A percentile compares a stretch with the other conserved stretches of the same genome.
Evolutionary conservation across 2,797 vertebrate genomes (phyloP).

Genomic region (Sciaenops ocellatus): DNA sequence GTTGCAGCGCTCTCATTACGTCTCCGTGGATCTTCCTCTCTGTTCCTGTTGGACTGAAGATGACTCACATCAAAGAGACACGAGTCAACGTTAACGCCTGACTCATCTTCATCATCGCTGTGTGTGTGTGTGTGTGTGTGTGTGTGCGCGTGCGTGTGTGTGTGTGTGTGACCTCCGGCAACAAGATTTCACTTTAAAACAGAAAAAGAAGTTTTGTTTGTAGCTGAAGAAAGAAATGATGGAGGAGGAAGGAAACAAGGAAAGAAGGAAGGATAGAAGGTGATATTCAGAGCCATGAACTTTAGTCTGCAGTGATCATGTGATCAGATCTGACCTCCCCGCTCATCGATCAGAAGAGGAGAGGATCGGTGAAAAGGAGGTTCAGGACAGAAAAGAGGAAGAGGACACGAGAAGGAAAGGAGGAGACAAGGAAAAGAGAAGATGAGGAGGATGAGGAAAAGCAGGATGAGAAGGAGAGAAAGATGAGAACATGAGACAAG

Average conservation of each 20-base stretch:
- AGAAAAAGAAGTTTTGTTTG: background rate
- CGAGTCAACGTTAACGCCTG: constrained; percentile 69
- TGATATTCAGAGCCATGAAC: too few relatives aligned
- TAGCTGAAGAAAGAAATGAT: too few relatives aligned
- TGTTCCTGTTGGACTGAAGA: constrained; percentile 58
- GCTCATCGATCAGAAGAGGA: background rate
- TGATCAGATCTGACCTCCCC: too few relatives aligned
- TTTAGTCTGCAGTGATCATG: too few relatives aligned
- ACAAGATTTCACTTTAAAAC: background rate
- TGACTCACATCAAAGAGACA: constrained; percentile 73
- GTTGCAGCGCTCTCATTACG: constrained; percentile 72
- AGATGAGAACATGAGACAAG: too few relatives aligned
- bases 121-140: constrained; percentile 37
- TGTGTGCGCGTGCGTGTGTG: constrained; percentile 33
- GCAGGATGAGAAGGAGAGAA: too few relatives aligned
- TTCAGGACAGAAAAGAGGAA: too few relatives aligned
- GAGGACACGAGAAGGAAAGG: too few relatives aligned
- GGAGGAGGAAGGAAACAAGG: too few relatives aligned
- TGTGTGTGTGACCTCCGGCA: background rate
- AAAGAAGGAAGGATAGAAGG: too few relatives aligned
- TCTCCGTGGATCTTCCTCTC: constrained; percentile 68
- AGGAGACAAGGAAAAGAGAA: background rate
- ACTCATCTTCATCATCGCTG: constrained; percentile 51
- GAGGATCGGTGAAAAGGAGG: background rate
- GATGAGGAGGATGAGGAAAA: background rate